Base-by-base conservation (phyloP, 2,113 vertebrate species). In the Ophthalmolycus amberensis region DNA sequence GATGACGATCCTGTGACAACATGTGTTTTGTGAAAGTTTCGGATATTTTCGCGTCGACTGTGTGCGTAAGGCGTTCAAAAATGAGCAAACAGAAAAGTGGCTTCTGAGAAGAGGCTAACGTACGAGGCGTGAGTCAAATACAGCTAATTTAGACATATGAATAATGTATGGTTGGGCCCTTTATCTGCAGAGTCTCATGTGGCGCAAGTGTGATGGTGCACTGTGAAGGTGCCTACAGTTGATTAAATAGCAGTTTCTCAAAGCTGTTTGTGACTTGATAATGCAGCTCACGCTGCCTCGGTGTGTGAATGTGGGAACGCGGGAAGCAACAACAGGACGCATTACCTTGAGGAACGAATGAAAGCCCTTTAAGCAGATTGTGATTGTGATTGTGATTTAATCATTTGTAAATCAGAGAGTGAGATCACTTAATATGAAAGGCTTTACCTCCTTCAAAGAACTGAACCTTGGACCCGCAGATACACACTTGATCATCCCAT, bases 371-470 rank as follows among this genome's bases (percentile, higher is more conserved):
- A 71, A 81, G 74, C 66, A 18, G 12, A 70, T n/a, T n/a, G n/a
- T n/a, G n/a, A n/a, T n/a, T n/a, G n/a, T n/a, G 40, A 79, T 75
- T 79, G 73, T 72, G 85, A 87, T 88, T 85, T 27, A 86, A 87
- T 83, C 81, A 80, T 84, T 79, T 86, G 80, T 77, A 84, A 90
- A 88, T 91, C 86, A 85, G 56, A 83, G 40, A 80, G 72, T 15
- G 44, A 59, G 80, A 90, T 87, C 83, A 22, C 66, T 84, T 89
- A 68, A 86, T 88, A 82, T 85, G 75, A 91, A 85, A 88, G 74
- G 68, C 79, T 88, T 85, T 63, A 68, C 80, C 85, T 85, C 62
- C 79, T 85, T 91, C 87, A 91, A 80, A 90, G 78, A 74, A 58
- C 50, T 88, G 84, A 90, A 84, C 90, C 84, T 60, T 77, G 75